Evolutionary conservation across 2,113 vertebrate species (phyloP).

Genomic region (Hyla sarda): DNA sequence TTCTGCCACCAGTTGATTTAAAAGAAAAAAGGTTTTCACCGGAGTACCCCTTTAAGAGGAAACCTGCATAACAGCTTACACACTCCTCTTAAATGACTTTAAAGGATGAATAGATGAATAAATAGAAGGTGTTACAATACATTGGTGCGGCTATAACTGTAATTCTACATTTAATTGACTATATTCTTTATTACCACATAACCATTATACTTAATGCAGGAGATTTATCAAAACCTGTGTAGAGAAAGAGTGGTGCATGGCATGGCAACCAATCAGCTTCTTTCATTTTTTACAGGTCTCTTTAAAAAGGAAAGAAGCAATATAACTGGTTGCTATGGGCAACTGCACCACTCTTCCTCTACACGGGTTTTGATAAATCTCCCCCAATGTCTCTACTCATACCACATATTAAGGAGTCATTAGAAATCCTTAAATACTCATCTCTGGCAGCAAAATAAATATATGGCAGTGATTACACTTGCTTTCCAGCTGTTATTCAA

Average conservation of each 20-base stretch:
- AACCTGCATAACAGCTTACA: too few species aligned
- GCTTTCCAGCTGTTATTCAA: background rate
- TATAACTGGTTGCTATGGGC: too few species aligned
- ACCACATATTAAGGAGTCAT: background rate
- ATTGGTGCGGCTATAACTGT: background rate
- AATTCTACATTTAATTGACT: slow-evolving; percentile 12
- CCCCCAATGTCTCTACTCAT: slow-evolving; percentile 3
- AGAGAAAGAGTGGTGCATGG: too few species aligned
- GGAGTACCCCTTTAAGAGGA: too few species aligned
- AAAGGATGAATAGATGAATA: background rate
- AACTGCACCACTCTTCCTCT: too few species aligned
- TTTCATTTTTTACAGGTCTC: too few species aligned
- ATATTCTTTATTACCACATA: background rate
- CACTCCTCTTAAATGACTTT: background rate
- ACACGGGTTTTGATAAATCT: too few species aligned
- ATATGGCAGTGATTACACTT: background rate
- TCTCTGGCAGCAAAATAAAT: background rate
- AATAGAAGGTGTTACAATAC: background rate
- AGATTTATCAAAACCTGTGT: too few species aligned
- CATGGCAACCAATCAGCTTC: too few species aligned
- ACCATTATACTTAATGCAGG: background rate
- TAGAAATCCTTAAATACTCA: background rate
- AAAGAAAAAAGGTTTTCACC: too few species aligned
- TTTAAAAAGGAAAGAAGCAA: too few species aligned
- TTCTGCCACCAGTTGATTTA: too few species aligned